phyloP scores from a whole-genome alignment of 1,140 invertebrate genomes.

The Drosophila bifasciata region DNA sequence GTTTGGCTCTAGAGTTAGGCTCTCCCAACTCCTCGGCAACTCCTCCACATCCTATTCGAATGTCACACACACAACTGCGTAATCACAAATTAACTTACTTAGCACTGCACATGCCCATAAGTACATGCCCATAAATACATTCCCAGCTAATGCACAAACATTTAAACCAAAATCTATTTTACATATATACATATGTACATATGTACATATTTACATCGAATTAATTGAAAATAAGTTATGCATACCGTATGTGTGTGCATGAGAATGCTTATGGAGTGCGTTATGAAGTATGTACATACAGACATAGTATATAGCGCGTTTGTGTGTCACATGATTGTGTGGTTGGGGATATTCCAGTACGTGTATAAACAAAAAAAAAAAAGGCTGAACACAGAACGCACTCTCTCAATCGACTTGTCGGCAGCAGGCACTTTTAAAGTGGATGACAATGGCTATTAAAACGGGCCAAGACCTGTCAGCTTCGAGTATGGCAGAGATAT shows the following conservation, averaged over 20 bases:
- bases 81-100: too few species aligned
- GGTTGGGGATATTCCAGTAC: too few species aligned
- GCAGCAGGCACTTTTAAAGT: slow-evolving; percentile 43
- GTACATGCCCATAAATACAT: background rate
- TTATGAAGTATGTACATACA: background rate
- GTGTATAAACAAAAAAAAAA: slow-evolving; percentile 23
- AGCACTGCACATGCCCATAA: background rate
- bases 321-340: background rate
- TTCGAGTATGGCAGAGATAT: slow-evolving; percentile 45
- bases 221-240: slow-evolving; percentile 13
- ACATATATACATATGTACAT: too few species aligned
- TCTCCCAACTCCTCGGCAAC: background rate
- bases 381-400: slow-evolving; percentile 43
- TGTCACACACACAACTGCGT: too few species aligned
- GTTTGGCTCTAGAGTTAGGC: too few species aligned
- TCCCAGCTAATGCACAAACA: too few species aligned
- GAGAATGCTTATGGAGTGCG: too few species aligned
- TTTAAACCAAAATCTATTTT: too few species aligned
- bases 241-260: background rate
- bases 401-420: slow-evolving; percentile 65
- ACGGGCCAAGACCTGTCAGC: slow-evolving; percentile 62
- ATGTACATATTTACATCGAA: background rate
- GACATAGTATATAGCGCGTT: background rate
- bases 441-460: slow-evolving; percentile 54
- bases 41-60: background rate